A percentile compares a stretch with the other conserved stretches of the same genome.
Evolutionary conservation across 2,797 vertebrate genomes (phyloP).

Genomic region (Alfaro cultratus): DNA sequence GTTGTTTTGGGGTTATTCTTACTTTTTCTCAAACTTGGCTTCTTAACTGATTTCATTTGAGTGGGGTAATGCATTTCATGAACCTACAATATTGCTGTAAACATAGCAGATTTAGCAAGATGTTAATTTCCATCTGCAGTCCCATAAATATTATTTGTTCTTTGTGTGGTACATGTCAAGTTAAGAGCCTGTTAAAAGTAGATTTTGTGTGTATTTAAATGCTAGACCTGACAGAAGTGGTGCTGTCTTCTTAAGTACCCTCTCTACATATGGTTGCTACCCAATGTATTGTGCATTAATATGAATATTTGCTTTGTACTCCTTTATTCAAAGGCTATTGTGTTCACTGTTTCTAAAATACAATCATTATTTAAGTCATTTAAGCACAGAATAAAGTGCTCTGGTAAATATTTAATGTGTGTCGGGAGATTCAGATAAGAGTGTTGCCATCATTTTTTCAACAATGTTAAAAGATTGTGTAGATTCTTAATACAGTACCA

Average conservation of each 20-base stretch:
- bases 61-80: too few species aligned
- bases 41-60: not conserved
- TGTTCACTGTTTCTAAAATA: not conserved
- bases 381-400: not conserved
- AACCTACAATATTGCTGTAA: too few species aligned
- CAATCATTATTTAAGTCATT: not conserved
- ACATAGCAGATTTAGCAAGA: too few species aligned
- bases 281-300: not conserved
- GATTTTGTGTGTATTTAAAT: not conserved
- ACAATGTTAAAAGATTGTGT: not conserved
- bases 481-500: not conserved
- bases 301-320: not conserved
- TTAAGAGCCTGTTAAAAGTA: not conserved
- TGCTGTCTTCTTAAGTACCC: not conserved
- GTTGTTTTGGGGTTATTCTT: not conserved
- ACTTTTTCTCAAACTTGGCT: not conserved
- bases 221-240: not conserved
- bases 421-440: not conserved
- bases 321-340: not conserved
- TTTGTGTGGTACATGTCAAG: not conserved
- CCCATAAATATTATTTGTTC: not conserved
- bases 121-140: too few species aligned
- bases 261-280: not conserved
- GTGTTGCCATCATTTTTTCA: not conserved
- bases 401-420: not conserved